Percentiles rank a stretch among this genome's conserved stretches.
These are phyloP conservation scores for Leguminivora glycinivorella DNA, from an alignment of 1,140 invertebrate genomes.

Conservation along the genomic window DNA sequence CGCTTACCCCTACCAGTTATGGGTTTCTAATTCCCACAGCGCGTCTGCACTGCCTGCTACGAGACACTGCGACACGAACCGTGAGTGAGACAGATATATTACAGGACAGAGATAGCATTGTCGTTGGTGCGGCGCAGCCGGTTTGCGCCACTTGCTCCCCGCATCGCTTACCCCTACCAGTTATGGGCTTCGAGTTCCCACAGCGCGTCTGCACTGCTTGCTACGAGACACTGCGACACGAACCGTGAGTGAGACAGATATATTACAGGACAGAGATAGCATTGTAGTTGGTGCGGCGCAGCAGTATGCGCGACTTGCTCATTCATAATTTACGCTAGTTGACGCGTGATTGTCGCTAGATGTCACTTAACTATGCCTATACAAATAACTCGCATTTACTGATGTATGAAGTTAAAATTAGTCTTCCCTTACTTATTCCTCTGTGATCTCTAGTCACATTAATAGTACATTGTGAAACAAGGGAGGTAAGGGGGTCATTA, in stretches of 20 bases:
- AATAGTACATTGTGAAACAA: no score
- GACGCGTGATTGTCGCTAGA: no score
- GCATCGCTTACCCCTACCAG: slow-evolving; percentile 92
- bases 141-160: slow-evolving; percentile 96
- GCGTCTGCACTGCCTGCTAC: slow-evolving; percentile 96
- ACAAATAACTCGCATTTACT: no score
- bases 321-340: no score
- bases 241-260: slow-evolving; percentile 93
- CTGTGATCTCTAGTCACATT: no score
- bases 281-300: slow-evolving; percentile 93
- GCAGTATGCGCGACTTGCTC: slow-evolving; percentile 96
- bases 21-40: slow-evolving; percentile 98
- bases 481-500: no score
- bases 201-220: slow-evolving; percentile 97
- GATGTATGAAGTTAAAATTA: no score
- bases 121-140: slow-evolving; percentile 93
- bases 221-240: slow-evolving; percentile 88
- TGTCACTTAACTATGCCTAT: no score
- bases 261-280: slow-evolving; percentile 89
- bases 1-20: slow-evolving; percentile 94
- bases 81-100: slow-evolving; percentile 79
- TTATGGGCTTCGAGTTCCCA: slow-evolving; percentile 98
- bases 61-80: slow-evolving; percentile 90
- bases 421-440: no score
- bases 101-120: slow-evolving; percentile 90